A percentile compares a stretch with the other conserved stretches of the same genome.
These are phyloP conservation scores for Mactra quadrangularis DNA, from an alignment of 1,140 invertebrate genomes.

Conservation along the genomic window DNA sequence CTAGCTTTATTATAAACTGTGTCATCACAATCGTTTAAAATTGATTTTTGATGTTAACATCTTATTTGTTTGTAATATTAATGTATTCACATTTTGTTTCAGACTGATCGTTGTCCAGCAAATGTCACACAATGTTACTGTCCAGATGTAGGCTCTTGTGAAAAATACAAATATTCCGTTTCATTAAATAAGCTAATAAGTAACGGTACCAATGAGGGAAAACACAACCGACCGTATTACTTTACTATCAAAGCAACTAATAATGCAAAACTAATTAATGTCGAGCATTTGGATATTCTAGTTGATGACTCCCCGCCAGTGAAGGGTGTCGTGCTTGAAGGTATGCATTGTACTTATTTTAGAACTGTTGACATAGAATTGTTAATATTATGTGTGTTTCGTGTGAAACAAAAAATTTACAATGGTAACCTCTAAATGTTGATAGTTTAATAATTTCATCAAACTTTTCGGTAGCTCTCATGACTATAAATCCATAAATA, in stretches of 20 bases:
- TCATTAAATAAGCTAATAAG: slow-evolving; percentile 58
- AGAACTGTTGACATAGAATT: too few relatives aligned
- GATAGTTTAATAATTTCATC: background rate
- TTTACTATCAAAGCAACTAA: slow-evolving; percentile 66
- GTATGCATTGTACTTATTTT: too few relatives aligned
- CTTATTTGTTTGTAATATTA: too few relatives aligned
- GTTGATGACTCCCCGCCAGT: slow-evolving; percentile 67
- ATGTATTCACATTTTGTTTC: too few relatives aligned
- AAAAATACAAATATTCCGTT: slow-evolving; percentile 40
- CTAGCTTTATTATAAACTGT: too few relatives aligned
- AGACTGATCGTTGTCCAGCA: background rate
- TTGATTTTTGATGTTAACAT: too few relatives aligned
- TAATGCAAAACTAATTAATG: slow-evolving; percentile 48
- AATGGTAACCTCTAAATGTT: background rate
- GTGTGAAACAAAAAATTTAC: background rate
- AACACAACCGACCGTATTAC: slow-evolving; percentile 67
- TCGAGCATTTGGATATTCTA: slow-evolving; percentile 52
- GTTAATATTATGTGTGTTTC: too few relatives aligned
- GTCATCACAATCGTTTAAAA: too few relatives aligned
- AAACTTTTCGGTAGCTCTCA: background rate
- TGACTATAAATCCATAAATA: background rate
- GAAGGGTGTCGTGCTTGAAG: slow-evolving; percentile 63
- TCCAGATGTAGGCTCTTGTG: slow-evolving; percentile 61
- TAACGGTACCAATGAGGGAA: slow-evolving; percentile 54
- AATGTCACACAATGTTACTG: slow-evolving; percentile 49